Evolutionary conservation across 2,888 invertebrate species (phyloP), one percentile per base, ranked within the genome.

Genomic region (Drosophila vallismaia): DNA sequence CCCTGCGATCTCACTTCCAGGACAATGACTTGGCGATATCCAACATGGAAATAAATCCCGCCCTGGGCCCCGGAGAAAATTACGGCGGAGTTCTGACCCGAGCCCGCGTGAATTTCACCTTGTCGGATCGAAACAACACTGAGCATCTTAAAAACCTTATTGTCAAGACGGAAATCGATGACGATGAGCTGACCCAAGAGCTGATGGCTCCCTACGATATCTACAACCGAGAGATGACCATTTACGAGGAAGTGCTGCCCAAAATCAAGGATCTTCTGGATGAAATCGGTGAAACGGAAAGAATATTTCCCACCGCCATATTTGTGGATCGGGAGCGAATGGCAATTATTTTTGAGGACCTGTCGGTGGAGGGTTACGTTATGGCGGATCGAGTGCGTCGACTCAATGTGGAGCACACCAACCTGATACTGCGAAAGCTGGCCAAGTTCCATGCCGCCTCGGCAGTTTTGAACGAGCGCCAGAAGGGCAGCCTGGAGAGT

Each of bases 371-470:
- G 0, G 81, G 84, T 0, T 92, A 80, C 63, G 72, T 82, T 0
- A 89, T 92, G 88, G 89, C 88, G 0, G 88, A 91, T 75, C 87
- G 91, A 0, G 66, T 86, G 5, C 66, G 85, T 28, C 89, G 91
- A 4, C 78, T 93, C 10, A 92, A 93, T 68, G 69, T 92, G 62
- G 86, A 90, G 3, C 93, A 93, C 56, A 81, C 90, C 0, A 90
- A 89, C 68, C 28, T 92, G 9, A 89, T 92, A 0, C 75, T 93
- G 0, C 81, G 86, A 1, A 90, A 92, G 1, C 62, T 93, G 71
- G 93, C 93, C 0, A 91, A 91, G 75, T 92, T 93, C 80, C 93
- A 93, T 76, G 92, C 93, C 0, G 87, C 92, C 0, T 92, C 93
- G 0, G 91, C 93, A 0, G 92, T 92, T 0, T 77, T 91, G 24